Base-by-base conservation (phyloP, 2,888 invertebrate species). In the Pseudococcus jackbeardsleyi region DNA sequence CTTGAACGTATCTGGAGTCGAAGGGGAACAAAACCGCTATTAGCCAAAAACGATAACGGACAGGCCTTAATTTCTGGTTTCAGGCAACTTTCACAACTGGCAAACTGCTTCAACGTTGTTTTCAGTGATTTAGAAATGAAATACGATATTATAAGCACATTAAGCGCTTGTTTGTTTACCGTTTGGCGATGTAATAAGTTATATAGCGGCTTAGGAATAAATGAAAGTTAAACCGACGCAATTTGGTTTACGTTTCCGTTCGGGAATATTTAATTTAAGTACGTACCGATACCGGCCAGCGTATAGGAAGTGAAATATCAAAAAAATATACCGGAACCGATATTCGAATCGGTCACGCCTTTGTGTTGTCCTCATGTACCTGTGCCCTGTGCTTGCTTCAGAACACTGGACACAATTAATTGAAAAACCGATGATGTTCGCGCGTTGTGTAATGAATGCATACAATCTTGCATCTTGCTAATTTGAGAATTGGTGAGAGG, bases 51-150 rank as follows among this genome's bases (percentile, higher is more conserved):
- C 46, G 46, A 82, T 82, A 82, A 82, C 79, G 46, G 46, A 46
- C 79, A 46, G 33, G 79, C 46, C 33, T 46, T 46, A 46, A 42
- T 82, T 82, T 46, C 42, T 82, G 46, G 79, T 46, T 82, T 42
- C 79, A 46, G 46, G 42, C 46, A 82, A 82, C 79, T 82, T 82
- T 82, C 79, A 82, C 79, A 46, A 82, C 42, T 39, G 77, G 79
- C 79, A 42, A 72, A 82, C 79, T 46, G 11, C 42, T 82, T 82
- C 9, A 82, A 46, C 79, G 11, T 42, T 77, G 17, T 79, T 82
- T 82, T 82, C 19, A 82, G 79, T 39, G 46, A 82, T 46, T 82
- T 82, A 46, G 42, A 82, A 46, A 82, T 82, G 79, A 82, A 42
- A 46, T 82, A 42, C 19, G 79, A 82, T 82, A 46, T 82, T 77